These are phyloP conservation scores for Nasonia longicornis DNA, from an alignment of 1,140 invertebrate species.

Conservation along the genomic window DNA sequence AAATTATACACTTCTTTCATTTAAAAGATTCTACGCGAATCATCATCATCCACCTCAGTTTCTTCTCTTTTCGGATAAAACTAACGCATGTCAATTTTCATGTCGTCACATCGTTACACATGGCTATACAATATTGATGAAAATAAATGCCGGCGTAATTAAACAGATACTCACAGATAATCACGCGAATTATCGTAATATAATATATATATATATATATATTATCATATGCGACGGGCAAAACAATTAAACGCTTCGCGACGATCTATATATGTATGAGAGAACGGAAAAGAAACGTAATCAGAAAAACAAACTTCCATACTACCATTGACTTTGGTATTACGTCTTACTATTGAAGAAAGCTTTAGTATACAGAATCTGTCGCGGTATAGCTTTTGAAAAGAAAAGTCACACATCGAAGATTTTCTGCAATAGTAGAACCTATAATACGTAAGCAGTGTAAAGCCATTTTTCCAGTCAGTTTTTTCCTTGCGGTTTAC, in stretches of 20 bases:
- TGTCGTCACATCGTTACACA: conserved; percentile 39
- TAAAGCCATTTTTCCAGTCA: not conserved
- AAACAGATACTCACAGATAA: conserved; percentile 25
- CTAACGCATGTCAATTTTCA: conserved; percentile 25
- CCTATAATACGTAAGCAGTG: conserved; percentile 25
- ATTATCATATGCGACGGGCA: conserved; percentile 9
- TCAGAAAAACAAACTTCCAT: conserved; percentile 19
- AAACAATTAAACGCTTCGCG: conserved; percentile 32
- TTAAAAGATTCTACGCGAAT: conserved; percentile 25
- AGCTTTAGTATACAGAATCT: not conserved
- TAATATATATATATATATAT: not conserved
- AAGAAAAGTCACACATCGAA: not conserved
- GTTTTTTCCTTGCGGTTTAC: conserved; percentile 13
- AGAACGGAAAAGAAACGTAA: conserved; percentile 4
- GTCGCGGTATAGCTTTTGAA: not conserved
- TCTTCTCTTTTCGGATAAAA: conserved; percentile 10
- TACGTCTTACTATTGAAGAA: conserved; percentile 33
- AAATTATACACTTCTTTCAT: conserved; percentile 22
- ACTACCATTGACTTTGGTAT: conserved; percentile 30
- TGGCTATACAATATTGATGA: conserved; percentile 36
- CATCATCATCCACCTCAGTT: conserved; percentile 1
- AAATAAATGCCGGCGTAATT: conserved; percentile 45
- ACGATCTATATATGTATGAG: not conserved
- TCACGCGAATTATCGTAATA: conserved; percentile 5
- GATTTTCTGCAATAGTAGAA: conserved; percentile 37